These are phyloP conservation scores for Protaetia brevitarsis DNA, from an alignment of 1,140 invertebrate species.

Conservation along the genomic window DNA sequence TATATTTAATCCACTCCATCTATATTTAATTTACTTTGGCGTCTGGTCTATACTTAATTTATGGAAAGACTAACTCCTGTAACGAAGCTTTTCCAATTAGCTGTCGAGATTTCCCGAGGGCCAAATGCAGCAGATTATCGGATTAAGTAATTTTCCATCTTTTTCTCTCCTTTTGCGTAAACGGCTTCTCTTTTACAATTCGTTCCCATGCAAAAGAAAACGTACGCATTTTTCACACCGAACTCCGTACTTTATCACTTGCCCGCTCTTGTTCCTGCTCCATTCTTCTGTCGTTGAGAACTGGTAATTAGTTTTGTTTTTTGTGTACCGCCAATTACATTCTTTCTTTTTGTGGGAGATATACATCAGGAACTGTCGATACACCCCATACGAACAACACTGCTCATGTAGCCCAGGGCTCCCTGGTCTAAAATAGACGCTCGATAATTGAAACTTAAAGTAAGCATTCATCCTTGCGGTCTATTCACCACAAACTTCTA, in stretches of 20 bases:
- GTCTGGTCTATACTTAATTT: conserved; percentile 11
- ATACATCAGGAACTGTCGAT: conserved; percentile 4
- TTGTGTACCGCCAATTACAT: neutral
- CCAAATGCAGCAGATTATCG: neutral
- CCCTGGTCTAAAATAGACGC: too few species aligned
- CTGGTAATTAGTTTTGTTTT: neutral
- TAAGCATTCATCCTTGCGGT: neutral
- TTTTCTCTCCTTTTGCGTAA: neutral
- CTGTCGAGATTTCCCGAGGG: conserved; percentile 8
- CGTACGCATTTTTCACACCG: neutral
- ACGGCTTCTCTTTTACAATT: neutral
- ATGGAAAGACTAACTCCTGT: conserved; percentile 10
- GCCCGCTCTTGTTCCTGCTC: neutral
- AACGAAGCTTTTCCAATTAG: neutral
- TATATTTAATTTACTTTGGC: conserved; percentile 5
- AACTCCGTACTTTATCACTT: conserved; percentile 8
- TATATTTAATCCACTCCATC: conserved; percentile 1
- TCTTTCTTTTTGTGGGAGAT: neutral
- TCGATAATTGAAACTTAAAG: neutral
- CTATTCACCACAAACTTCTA: neutral
- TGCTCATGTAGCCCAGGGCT: too few species aligned
- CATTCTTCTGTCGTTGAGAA: neutral
- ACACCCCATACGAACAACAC: too few species aligned
- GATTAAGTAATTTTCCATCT: conserved; percentile 13
- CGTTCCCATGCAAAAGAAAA: neutral